Base-by-base conservation (phyloP, 1,140 invertebrate species). In the Gonatopus flavifemur region DNA sequence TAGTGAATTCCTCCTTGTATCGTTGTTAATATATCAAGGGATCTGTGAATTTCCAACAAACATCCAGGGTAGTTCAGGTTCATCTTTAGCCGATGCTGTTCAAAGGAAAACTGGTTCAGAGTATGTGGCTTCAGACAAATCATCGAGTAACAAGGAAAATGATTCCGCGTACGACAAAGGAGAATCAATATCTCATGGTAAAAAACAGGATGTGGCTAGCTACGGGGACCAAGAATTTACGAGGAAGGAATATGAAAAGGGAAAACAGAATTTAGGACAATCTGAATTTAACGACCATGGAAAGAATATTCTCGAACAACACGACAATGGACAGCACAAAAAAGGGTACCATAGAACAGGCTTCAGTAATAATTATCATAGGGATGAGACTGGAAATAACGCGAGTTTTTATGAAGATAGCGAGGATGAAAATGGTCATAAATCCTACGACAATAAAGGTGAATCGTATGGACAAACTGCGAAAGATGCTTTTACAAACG, bases 301-400 rank as follows among this genome's bases (percentile, higher is more conserved):
- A 2, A 54, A 51, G 39, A 64, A 59, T 44, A 36, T 33, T 13
- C 44, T 58, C 13, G 46, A 64, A 35, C 47, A 47, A 24, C 44
- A 56, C 7, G 49, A 32, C 10, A 60, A 24, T n/a, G 64, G 58
- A 10, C 57, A 69, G 7, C 60, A 84, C 49, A 83, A 82, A 51
- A 86, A 85, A 62, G 84, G 84, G 0, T 83, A 85, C 56, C 84
- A 84, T 47, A 82, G 82, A 42, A 78, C 81, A 57, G 85, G 85
- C 28, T 86, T 84, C 57, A 80, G 79, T 49, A 85, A 86, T 57
- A 81, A 79, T 10, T 86, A 85, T 59, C 83, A 85, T 57, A 86
- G 85, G 62, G 84, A 86, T 49, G 84, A 86, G 60, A 83, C 80
- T 2, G 84, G 81, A 0, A 83, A 83, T 49, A 85, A 84, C 56